phyloP scores from a whole-genome alignment of 2,797 vertebrate species.

The Epinephelus malabaricus region DNA sequence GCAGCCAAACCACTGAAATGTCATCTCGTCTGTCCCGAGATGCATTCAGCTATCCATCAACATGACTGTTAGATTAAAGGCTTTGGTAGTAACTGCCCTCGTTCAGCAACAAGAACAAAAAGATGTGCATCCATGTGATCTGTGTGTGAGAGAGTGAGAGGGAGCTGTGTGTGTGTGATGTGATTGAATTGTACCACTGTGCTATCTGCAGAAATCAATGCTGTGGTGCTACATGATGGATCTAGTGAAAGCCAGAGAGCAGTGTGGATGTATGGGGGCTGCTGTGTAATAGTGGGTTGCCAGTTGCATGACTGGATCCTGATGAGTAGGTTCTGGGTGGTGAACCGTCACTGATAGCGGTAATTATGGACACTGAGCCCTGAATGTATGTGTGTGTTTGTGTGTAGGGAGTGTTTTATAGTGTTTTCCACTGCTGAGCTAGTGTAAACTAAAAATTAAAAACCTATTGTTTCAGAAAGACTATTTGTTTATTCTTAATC shows the following conservation, averaged over 20 bases:
- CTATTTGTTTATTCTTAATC: constrained; percentile 7
- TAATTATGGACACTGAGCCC: constrained; percentile 71
- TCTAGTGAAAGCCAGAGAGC: constrained; percentile 45
- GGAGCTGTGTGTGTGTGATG: constrained; percentile 30
- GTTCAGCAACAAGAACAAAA: constrained; percentile 24
- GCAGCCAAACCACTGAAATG: not conserved
- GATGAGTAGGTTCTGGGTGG: constrained; percentile 67
- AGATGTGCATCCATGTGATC: constrained; percentile 25
- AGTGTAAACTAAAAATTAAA: constrained; percentile 24
- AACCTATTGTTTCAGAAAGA: constrained; percentile 10
- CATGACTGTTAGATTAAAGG: constrained; percentile 21
- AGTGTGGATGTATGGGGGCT: constrained; percentile 41
- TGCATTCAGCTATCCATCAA: constrained; percentile 23
- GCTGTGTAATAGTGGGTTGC: constrained; percentile 76
- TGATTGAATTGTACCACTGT: constrained; percentile 70
- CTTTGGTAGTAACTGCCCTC: constrained; percentile 21
- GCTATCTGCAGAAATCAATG: constrained; percentile 77
- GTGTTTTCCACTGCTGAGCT: constrained; percentile 35
- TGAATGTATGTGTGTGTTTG: constrained; percentile 33
- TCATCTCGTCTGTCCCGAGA: constrained; percentile 14
- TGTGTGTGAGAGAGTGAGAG: constrained; percentile 12
- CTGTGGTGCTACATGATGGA: constrained; percentile 57
- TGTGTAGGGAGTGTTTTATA: constrained; percentile 28
- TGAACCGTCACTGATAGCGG: constrained; percentile 66
- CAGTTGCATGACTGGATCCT: constrained; percentile 55